Percentiles rank a stretch among this genome's conserved stretches.
phyloP scores from a whole-genome alignment of 2,888 invertebrate species.

The Dicyrtoma fusca region DNA sequence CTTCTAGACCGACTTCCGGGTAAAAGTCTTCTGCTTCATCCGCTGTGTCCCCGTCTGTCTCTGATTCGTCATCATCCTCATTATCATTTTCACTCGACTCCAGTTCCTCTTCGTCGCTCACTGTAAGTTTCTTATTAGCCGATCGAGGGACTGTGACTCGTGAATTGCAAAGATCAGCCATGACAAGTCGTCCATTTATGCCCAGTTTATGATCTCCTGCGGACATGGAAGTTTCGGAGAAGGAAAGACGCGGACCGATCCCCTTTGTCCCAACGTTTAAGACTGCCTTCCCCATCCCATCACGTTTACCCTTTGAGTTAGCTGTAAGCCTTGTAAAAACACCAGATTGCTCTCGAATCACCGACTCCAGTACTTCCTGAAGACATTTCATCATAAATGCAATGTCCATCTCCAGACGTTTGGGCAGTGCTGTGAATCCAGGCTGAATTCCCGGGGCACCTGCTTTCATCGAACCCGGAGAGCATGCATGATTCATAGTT shows the following conservation, averaged over 20 bases:
- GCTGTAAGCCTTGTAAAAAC: not conserved
- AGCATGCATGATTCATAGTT: not conserved
- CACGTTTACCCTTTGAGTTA: not conserved
- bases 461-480: not conserved
- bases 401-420: slow-evolving; percentile 29
- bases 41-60: not conserved
- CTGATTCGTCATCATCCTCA: slow-evolving; percentile 6
- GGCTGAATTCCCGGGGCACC: slow-evolving; percentile 28
- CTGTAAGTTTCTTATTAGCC: not conserved
- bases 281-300: not conserved
- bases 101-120: not conserved
- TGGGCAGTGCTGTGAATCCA: slow-evolving; percentile 22
- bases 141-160: not conserved
- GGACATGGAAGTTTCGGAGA: slow-evolving; percentile 1
- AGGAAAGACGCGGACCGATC: not conserved
- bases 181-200: too few species aligned
- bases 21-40: not conserved
- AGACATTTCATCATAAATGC: slow-evolving; percentile 21
- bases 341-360: not conserved
- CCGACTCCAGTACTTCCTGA: slow-evolving; percentile 20
- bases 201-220: not conserved
- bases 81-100: not conserved
- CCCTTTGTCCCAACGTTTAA: not conserved
- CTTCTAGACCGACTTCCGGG: too few species aligned
- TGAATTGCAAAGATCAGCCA: too few species aligned